Evolutionary conservation across 2,113 vertebrate species (phyloP).

Genomic region (Cyrtonyx montezumae): DNA sequence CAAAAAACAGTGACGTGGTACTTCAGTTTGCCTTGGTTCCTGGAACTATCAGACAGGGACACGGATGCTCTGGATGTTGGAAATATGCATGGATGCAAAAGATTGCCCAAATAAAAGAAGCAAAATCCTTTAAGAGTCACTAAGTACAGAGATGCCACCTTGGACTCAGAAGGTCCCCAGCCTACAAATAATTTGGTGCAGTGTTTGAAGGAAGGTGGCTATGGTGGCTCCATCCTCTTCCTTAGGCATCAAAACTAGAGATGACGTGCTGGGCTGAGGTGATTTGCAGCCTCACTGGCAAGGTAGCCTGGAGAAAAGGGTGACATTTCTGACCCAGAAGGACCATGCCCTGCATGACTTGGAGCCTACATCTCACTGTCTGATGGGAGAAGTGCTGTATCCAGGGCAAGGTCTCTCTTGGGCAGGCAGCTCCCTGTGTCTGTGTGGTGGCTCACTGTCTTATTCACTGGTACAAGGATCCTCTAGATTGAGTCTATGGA

Average conservation of each 20-base stretch:
- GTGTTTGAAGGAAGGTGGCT: background rate
- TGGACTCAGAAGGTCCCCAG: background rate
- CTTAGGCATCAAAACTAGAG: background rate
- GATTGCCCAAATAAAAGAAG: background rate
- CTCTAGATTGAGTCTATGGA: background rate
- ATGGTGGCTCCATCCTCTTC: background rate
- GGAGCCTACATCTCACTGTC: accelerated
- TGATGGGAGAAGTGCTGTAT: background rate
- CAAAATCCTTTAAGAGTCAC: background rate
- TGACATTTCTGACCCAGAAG: background rate
- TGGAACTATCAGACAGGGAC: background rate
- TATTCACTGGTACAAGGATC: background rate
- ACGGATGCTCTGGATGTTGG: background rate
- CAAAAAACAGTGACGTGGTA: background rate
- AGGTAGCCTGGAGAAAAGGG: background rate
- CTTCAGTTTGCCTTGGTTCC: background rate
- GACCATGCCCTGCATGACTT: background rate
- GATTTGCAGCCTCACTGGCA: background rate
- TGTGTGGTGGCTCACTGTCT: background rate
- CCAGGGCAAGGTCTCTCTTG: background rate
- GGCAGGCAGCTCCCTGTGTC: background rate
- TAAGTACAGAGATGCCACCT: background rate
- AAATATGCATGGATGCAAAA: background rate
- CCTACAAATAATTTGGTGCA: background rate
- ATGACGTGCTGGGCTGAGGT: background rate